Base-by-base conservation (phyloP, 1,140 invertebrate species). In the Caenorhabditis brenneri region DNA sequence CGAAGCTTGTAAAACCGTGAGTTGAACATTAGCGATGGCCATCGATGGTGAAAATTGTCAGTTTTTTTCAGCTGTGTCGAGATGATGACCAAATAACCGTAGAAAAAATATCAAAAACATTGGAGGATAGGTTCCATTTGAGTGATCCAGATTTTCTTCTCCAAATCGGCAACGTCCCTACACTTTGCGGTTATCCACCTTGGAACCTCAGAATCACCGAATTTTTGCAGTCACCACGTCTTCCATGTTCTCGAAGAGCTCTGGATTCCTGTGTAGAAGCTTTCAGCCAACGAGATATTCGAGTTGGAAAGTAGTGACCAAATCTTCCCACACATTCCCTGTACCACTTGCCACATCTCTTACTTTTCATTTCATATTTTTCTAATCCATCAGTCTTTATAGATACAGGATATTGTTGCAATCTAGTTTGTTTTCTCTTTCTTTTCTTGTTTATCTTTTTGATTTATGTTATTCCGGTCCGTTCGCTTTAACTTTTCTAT, bases 141-240 rank as follows among this genome's bases (percentile, higher is more conserved):
- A 55, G 29, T 10, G 82, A 83, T 24, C 82, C 82, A 42, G 82
- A 83, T n/a, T 65, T 83, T 51, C 39, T 83, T 24, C 69, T 83
- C 16, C 82, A 78, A 65, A 49, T 83, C 22, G 82, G 82, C 12
- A 51, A 79, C 6, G 65, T 69, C 3, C 82, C 82, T 12, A 74
- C 69, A 3, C 51, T 83, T 10, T 65, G 58, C 29, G 82, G 69
- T 24, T 83, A 83, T 46, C 82, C 82, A 15, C 82, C 82, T 5
- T 83, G 82, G 82, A 58, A 65, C n/a, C 74, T 83, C 10, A 31
- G 82, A 79, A 80, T 83, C 22, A 83, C 82, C 16, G 82, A 83
- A 58, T 79, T 83, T 42, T 39, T 83, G 10, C 60, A 82, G 27
- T 27, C 48, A 19, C 55, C 55, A 15, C 36, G 36, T 46, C 60